Percentiles rank a stretch among this genome's conserved stretches.
These are phyloP conservation scores for Cetonia aurata DNA, from an alignment of 2,888 invertebrate species.

Conservation along the genomic window DNA sequence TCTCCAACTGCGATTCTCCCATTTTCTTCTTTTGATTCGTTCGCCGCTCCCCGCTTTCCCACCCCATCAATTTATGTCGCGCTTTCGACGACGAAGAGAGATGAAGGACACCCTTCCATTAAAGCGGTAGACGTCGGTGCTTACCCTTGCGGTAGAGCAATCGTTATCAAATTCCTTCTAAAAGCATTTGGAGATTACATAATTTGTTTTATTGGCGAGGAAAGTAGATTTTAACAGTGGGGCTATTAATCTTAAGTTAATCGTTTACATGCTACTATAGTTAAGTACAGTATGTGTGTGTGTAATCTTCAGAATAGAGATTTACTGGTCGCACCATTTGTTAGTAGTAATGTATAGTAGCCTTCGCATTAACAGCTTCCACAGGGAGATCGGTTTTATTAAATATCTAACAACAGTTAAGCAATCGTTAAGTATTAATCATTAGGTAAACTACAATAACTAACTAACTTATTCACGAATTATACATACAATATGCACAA, in stretches of 20 bases:
- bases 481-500: no score
- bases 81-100: slow-evolving; percentile 16
- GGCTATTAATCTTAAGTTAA: slow-evolving; percentile 22
- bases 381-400: no score
- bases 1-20: slow-evolving; percentile 14
- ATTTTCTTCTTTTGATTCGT: slow-evolving; percentile 29
- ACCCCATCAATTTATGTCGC: slow-evolving; percentile 25
- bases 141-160: slow-evolving; percentile 30
- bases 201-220: slow-evolving; percentile 37
- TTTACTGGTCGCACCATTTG: no score
- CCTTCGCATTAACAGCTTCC: no score
- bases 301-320: background rate
- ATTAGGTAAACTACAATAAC: no score
- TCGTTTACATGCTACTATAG: background rate
- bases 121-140: slow-evolving; percentile 29
- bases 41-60: background rate
- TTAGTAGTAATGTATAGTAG: no score
- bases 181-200: slow-evolving; percentile 31
- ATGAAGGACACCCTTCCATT: slow-evolving; percentile 31
- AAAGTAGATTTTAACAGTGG: slow-evolving; percentile 12
- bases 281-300: background rate
- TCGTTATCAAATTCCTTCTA: slow-evolving; percentile 35
- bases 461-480: no score
- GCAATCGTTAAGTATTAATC: no score
- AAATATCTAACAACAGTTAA: no score